Conservation (phyloP, 2,113 vertebrate species). For the Ptyas mucosa region DNA sequence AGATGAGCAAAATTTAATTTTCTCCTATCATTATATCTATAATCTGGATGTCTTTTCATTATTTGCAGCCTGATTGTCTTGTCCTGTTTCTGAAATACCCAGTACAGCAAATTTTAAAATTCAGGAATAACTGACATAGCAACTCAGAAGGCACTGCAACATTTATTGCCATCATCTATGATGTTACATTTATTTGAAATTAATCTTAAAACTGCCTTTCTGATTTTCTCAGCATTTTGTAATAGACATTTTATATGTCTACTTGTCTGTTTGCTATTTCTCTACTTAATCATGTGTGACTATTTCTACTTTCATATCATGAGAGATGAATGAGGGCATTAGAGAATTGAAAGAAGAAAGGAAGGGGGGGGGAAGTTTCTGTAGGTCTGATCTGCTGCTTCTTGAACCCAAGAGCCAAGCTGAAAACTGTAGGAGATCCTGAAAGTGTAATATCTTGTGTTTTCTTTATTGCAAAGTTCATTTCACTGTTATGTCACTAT, state of each 20-base stretch:
- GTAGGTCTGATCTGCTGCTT: background rate
- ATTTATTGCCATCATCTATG: background rate
- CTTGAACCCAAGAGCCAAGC: background rate
- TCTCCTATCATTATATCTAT: background rate
- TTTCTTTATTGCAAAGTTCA: background rate
- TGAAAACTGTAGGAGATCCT: background rate
- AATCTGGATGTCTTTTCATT: background rate
- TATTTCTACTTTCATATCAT: background rate
- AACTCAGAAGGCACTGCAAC: background rate
- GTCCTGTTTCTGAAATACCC: background rate
- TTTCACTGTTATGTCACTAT: background rate
- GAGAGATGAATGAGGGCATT: background rate
- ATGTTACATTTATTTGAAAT: background rate
- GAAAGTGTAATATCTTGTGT: background rate
- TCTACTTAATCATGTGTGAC: background rate
- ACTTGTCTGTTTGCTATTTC: background rate
- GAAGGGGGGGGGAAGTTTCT: background rate
- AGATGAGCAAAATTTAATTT: background rate
- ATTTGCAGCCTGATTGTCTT: background rate
- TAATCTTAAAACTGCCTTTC: background rate
- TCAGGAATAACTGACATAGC: background rate
- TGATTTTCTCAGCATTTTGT: background rate
- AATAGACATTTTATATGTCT: background rate
- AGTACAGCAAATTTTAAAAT: conserved; percentile 14
- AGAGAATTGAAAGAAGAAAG: background rate